Evolutionary conservation across 1,140 invertebrate species (phyloP), one percentile per base, ranked within the genome.

Genomic region (Pseudomyrmex dendroicus): DNA sequence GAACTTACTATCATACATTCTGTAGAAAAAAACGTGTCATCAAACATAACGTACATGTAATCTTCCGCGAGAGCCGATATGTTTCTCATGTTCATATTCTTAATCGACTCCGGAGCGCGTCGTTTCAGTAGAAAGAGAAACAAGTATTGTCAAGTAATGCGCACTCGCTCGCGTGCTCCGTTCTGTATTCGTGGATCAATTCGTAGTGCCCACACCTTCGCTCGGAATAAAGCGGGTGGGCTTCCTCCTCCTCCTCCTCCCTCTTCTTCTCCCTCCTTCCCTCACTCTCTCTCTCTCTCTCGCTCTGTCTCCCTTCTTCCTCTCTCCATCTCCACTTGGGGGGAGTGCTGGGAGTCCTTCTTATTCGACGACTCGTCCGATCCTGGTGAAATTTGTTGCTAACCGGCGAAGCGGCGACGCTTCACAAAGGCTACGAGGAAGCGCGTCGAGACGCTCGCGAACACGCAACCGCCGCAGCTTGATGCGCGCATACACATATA

Each of bases 301-400:
- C 59, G 9, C 61, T 44, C 46, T 63, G 5, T 20, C 7, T 20
- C 22, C 7, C 22, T 54, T 20, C 35, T 12, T 50, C 35, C 5
- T 35, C 35, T n/a, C 25, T 73, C 54, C 35, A 20, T 77, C 25
- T 67, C 17, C 15, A 44, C 35, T 35, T 35, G 35, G 35, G 70
- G 44, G 44, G 54, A 67, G 70, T 54, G 52, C 17, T 57, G 15
- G 64, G 44, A 67, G 78, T 84, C 86, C 61, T 86, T 83, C 68
- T 80, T 72, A 82, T 73, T 70, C 87, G 82, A 66, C 83, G 82
- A 84, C 84, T 89, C 77, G 74, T 90, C 86, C 85, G 86, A 91
- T 90, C 78, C 88, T 90, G 86, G 87, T 90, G 82, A 91, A 91
- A 93, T 93, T 91, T 92, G 92, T 92, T 92, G 92, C 92, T 93